Conservation (phyloP, 2,888 invertebrate species). For the Meiosimyza platycephala region DNA sequence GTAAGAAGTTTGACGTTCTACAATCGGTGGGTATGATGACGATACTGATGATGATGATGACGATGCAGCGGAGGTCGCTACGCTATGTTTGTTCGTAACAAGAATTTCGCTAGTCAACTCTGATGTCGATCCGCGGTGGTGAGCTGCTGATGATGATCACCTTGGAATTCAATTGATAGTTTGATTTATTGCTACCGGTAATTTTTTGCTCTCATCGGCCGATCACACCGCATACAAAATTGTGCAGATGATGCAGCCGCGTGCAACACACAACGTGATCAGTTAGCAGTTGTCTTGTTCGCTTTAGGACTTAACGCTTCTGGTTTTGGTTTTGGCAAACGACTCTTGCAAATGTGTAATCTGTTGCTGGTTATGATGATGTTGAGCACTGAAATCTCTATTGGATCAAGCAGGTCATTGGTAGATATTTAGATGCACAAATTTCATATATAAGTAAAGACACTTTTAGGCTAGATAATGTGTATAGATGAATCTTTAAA, state of each 20-base stretch:
- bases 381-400: not conserved
- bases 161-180: conserved; percentile 66
- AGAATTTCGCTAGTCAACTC: conserved; percentile 24
- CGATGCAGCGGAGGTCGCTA: not conserved
- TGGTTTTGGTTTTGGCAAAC: conserved; percentile 50
- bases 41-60: not conserved
- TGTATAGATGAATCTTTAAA: too few relatives aligned
- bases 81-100: conserved; percentile 38
- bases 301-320: conserved; percentile 57
- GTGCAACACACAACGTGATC: conserved; percentile 10
- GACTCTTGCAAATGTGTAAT: conserved; percentile 10
- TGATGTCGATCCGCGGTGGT: not conserved
- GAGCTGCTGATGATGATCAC: conserved; percentile 56
- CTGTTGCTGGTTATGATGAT: not conserved
- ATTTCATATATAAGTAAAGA: too few relatives aligned
- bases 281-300: conserved; percentile 52
- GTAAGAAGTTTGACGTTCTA: not conserved
- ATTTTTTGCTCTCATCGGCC: conserved; percentile 39
- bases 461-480: too few relatives aligned
- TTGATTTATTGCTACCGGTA: conserved; percentile 66
- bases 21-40: not conserved
- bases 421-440: too few relatives aligned
- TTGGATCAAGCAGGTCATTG: too few relatives aligned
- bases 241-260: conserved; percentile 4
- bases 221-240: conserved; percentile 9